Percentiles rank a stretch among this genome's conserved stretches.
These are phyloP conservation scores for Abscondita cerata DNA, from an alignment of 2,888 invertebrate genomes.

Conservation along the genomic window DNA sequence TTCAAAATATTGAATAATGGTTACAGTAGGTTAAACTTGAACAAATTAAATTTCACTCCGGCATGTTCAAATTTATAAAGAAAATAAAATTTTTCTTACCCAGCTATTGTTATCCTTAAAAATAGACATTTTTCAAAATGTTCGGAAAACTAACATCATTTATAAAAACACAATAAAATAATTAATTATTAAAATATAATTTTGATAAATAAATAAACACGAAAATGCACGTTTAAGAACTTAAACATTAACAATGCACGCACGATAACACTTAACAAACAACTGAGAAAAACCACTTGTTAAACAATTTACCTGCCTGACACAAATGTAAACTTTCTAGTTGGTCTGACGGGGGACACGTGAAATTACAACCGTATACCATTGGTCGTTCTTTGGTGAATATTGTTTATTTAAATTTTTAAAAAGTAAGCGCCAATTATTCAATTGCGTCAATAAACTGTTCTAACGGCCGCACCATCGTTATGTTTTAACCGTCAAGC, in stretches of 20 bases:
- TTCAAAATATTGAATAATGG: constrained; percentile 11
- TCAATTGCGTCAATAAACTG: constrained; percentile 3
- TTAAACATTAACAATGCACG: constrained; percentile 3
- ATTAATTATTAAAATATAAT: too few relatives aligned
- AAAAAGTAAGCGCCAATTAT: background rate
- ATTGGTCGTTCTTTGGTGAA: constrained; percentile 18
- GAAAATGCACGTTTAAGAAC: background rate
- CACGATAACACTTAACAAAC: constrained; percentile 17
- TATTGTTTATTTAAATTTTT: constrained; percentile 2
- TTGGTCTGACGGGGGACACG: constrained; percentile 36
- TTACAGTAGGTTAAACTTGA: constrained; percentile 19
- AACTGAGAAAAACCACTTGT: constrained; percentile 35
- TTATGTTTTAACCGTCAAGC: too few relatives aligned
- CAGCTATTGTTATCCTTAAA: constrained; percentile 29
- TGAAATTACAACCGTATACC: constrained; percentile 7
- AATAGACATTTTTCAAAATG: constrained; percentile 21
- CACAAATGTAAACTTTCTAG: constrained; percentile 40
- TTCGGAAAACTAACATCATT: background rate
- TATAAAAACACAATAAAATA: background rate
- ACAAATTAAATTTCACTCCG: constrained; percentile 20
- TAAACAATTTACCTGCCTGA: constrained; percentile 37
- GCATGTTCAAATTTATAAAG: constrained; percentile 6
- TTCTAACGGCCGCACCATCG: background rate
- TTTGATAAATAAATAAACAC: too few relatives aligned
- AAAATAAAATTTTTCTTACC: constrained; percentile 16